Evolutionary conservation across 2,113 vertebrate species (phyloP).

Genomic region (Chloebia gouldiae): DNA sequence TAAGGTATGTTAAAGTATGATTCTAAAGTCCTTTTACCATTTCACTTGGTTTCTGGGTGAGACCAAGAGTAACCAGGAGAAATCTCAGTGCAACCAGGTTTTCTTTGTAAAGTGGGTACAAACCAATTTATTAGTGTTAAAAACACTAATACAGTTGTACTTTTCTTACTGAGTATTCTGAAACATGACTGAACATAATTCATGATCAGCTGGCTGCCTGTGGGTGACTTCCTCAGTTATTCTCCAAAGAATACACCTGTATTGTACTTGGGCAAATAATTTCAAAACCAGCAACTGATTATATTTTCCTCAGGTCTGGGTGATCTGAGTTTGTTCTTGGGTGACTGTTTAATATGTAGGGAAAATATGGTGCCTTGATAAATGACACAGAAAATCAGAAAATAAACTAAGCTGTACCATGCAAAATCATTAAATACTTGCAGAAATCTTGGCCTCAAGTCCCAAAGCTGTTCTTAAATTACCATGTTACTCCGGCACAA

Average conservation of each 20-base stretch:
- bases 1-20: neutral
- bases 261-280: neutral
- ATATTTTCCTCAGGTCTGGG: neutral
- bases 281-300: neutral
- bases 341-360: neutral
- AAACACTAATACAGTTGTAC: neutral
- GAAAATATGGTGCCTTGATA: neutral
- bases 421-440: neutral
- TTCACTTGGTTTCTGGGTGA: neutral
- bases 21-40: neutral
- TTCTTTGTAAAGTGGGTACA: neutral
- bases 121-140: too few relatives aligned
- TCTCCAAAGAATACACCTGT: neutral
- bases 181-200: neutral
- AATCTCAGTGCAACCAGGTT: neutral
- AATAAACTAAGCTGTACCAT: neutral
- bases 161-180: neutral
- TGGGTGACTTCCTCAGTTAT: neutral
- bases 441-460: neutral
- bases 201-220: neutral
- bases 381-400: neutral
- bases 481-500: neutral
- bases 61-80: neutral
- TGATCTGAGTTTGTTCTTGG: neutral
- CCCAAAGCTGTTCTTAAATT: conserved; percentile 12